Conservation (phyloP, 2,113 vertebrate genomes). For the Otolemur garnettii region DNA sequence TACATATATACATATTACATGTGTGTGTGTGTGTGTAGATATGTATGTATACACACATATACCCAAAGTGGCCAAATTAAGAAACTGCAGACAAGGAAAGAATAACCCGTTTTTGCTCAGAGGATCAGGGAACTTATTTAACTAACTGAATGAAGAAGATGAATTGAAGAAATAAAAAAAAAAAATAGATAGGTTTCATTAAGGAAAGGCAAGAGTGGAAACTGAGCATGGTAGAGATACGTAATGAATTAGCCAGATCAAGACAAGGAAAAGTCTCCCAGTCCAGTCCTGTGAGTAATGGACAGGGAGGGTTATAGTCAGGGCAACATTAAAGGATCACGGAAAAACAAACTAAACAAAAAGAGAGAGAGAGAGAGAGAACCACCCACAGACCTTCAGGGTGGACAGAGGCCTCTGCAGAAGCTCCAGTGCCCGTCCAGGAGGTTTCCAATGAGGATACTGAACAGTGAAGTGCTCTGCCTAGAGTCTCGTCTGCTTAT, state of each 20-base stretch:
- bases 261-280: not conserved
- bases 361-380: not conserved
- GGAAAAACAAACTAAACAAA: not conserved
- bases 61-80: not conserved
- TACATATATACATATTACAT: not conserved
- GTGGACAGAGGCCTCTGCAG: not conserved
- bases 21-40: too few species aligned
- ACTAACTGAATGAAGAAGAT: not conserved
- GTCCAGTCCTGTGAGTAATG: not conserved
- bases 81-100: not conserved
- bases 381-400: not conserved
- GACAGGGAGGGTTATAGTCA: not conserved
- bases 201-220: not conserved
- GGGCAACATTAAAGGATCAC: not conserved
- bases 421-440: not conserved
- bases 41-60: not conserved
- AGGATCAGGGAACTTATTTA: not conserved
- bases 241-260: not conserved
- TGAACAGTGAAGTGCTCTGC: not conserved
- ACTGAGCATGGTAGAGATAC: not conserved
- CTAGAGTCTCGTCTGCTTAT: not conserved
- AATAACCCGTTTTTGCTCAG: not conserved
- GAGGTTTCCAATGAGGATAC: not conserved
- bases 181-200: not conserved
- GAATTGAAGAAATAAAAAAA: not conserved